These are phyloP conservation scores for Temnothorax longispinosus DNA, from an alignment of 1,140 invertebrate species.

Conservation along the genomic window DNA sequence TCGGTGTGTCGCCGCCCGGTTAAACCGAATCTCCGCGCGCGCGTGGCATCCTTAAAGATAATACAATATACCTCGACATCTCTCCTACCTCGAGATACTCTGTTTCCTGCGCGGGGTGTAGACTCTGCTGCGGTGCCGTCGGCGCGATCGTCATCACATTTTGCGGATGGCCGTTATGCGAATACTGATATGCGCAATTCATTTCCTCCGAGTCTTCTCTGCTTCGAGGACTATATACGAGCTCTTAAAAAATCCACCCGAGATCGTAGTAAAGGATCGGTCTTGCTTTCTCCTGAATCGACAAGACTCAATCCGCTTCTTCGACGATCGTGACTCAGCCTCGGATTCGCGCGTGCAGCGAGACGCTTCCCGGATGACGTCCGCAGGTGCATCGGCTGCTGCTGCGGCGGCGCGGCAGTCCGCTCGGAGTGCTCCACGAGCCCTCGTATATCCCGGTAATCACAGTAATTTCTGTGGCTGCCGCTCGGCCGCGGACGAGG, in stretches of 20 bases:
- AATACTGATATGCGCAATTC: constrained; percentile 85
- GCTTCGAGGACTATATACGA: background rate
- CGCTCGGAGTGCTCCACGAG: constrained; percentile 48
- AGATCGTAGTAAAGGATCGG: background rate
- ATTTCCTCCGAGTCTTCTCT: constrained; percentile 72
- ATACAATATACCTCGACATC: background rate
- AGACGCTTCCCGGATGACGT: constrained; percentile 21
- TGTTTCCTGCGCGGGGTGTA: constrained; percentile 77
- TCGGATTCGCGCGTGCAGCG: no score
- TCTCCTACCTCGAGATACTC: constrained; percentile 83
- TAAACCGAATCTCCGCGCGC: background rate
- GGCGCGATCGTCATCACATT: constrained; percentile 81
- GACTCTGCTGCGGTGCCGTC: constrained; percentile 77
- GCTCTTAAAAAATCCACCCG: background rate
- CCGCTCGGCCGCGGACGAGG: constrained; percentile 43
- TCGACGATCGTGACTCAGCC: constrained; percentile 21
- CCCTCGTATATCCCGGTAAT: constrained; percentile 72
- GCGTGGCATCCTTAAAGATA: background rate
- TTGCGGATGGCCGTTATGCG: constrained; percentile 82
- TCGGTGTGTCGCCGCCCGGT: background rate
- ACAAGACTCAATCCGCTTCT: background rate
- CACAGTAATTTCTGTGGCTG: constrained; percentile 71
- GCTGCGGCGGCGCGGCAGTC: constrained; percentile 47
- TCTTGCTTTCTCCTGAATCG: no score
- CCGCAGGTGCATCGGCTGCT: constrained; percentile 21